These are phyloP conservation scores for Seriola quinqueradiata DNA, from an alignment of 2,113 vertebrate species.

Conservation along the genomic window DNA sequence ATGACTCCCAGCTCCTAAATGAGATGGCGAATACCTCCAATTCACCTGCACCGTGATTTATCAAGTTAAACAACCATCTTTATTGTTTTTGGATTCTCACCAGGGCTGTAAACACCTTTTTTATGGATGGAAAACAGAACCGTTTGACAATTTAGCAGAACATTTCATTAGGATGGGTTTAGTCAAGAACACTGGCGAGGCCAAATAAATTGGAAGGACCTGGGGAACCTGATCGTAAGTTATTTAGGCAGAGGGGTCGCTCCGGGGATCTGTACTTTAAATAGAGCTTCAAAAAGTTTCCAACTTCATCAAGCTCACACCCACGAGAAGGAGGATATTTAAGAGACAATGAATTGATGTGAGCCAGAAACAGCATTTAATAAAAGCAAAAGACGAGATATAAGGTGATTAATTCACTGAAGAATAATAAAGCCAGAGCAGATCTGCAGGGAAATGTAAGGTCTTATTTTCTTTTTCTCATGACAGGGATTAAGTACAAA, in stretches of 20 bases:
- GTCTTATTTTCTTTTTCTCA: constrained; percentile 67
- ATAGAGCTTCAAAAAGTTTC: constrained; percentile 79
- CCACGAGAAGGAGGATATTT: constrained; percentile 79
- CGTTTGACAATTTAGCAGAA: constrained; percentile 69
- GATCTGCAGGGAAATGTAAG: constrained; percentile 76
- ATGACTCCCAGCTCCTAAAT: constrained; percentile 23
- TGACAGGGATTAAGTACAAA: constrained; percentile 77
- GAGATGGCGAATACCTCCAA: constrained; percentile 16
- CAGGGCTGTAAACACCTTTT: constrained; percentile 55
- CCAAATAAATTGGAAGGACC: constrained; percentile 65
- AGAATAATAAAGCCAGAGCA: constrained; percentile 68
- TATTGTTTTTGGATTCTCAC: constrained; percentile 60
- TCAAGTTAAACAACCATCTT: constrained; percentile 53
- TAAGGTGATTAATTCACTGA: constrained; percentile 77
- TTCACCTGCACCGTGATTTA: constrained; percentile 43
- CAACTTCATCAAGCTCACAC: constrained; percentile 80
- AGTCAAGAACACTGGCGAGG: constrained; percentile 40
- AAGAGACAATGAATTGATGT: constrained; percentile 79
- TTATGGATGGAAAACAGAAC: constrained; percentile 58
- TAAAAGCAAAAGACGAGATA: constrained; percentile 74
- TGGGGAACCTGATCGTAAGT: constrained; percentile 66
- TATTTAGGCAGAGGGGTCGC: constrained; percentile 77
- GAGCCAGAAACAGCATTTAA: constrained; percentile 80
- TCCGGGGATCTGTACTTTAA: constrained; percentile 80
- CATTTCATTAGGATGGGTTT: constrained; percentile 71